Evolutionary conservation across 2,113 vertebrate species (phyloP).

Genomic region (Falcunculus frontatus): DNA sequence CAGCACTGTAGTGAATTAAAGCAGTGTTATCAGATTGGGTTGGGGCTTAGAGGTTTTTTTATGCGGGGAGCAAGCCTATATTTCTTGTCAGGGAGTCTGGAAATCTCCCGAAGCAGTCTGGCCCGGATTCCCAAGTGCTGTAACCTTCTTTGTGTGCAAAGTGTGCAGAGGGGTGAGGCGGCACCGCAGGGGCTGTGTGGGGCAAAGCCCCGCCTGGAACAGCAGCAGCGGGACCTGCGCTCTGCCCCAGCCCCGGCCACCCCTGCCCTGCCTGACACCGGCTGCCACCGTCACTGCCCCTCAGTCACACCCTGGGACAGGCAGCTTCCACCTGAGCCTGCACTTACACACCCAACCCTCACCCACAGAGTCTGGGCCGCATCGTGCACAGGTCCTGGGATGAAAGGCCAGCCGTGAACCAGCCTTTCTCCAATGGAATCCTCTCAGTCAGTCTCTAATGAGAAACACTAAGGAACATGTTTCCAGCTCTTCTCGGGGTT

Average conservation of each 20-base stretch:
- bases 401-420: conserved; percentile 1
- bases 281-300: neutral
- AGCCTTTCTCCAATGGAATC: neutral
- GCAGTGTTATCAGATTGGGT: neutral
- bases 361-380: neutral
- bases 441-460: neutral
- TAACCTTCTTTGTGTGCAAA: neutral
- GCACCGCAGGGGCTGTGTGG: rapidly evolving
- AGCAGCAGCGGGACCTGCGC: rapidly evolving
- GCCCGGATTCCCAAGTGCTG: neutral
- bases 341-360: rapidly evolving
- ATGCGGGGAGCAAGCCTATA: neutral
- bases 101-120: neutral
- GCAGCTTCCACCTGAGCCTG: neutral
- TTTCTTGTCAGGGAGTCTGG: neutral
- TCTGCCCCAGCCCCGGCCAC: rapidly evolving
- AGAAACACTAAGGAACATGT: conserved; percentile 6
- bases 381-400: neutral
- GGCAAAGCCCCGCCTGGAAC: neutral
- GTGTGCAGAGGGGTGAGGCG: rapidly evolving
- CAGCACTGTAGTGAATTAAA: neutral
- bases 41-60: neutral
- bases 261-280: neutral
- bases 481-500: conserved; percentile 15
- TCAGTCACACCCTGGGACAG: neutral